A percentile compares a stretch with the other conserved stretches of the same genome.
phyloP scores from a whole-genome alignment of 2,888 invertebrate genomes.

The Carpatolechia fugitivella region DNA sequence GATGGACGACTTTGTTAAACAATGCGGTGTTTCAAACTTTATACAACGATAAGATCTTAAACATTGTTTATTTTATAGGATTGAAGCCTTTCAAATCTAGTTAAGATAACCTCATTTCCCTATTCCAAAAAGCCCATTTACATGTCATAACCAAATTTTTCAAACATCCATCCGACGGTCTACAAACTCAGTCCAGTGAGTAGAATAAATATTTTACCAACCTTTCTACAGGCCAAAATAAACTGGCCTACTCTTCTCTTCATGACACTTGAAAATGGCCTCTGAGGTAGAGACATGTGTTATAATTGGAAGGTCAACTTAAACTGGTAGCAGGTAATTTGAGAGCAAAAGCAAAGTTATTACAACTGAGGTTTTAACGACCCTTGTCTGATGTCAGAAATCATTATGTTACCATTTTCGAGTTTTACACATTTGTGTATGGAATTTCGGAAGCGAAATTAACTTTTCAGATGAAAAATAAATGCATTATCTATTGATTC shows the following conservation, averaged over 20 bases:
- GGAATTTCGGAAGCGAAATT: too few relatives aligned
- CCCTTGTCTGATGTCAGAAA: constrained; percentile 26
- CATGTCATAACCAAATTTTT: too few relatives aligned
- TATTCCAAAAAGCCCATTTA: too few relatives aligned
- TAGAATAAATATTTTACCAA: constrained; percentile 47
- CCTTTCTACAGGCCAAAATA: constrained; percentile 35
- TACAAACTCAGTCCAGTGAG: constrained; percentile 17
- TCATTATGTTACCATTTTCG: constrained; percentile 18
- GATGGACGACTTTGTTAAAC: too few relatives aligned
- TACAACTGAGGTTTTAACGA: constrained; percentile 31
- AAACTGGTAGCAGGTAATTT: constrained; percentile 34
- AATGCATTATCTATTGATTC: too few relatives aligned
- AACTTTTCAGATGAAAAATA: too few relatives aligned
- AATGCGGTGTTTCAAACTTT: too few relatives aligned
- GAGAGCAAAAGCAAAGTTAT: constrained; percentile 27
- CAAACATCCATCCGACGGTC: not conserved
- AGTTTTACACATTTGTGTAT: too few relatives aligned
- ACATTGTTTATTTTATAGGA: not conserved
- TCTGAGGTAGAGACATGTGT: not conserved
- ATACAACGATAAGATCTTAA: too few relatives aligned
- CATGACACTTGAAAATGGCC: not conserved
- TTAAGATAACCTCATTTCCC: too few relatives aligned
- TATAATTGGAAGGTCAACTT: constrained; percentile 21
- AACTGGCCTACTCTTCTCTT: constrained; percentile 28
- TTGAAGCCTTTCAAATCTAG: too few relatives aligned